These are phyloP conservation scores for Epinephelus malabaricus DNA, from an alignment of 2,797 vertebrate species.

Conservation along the genomic window DNA sequence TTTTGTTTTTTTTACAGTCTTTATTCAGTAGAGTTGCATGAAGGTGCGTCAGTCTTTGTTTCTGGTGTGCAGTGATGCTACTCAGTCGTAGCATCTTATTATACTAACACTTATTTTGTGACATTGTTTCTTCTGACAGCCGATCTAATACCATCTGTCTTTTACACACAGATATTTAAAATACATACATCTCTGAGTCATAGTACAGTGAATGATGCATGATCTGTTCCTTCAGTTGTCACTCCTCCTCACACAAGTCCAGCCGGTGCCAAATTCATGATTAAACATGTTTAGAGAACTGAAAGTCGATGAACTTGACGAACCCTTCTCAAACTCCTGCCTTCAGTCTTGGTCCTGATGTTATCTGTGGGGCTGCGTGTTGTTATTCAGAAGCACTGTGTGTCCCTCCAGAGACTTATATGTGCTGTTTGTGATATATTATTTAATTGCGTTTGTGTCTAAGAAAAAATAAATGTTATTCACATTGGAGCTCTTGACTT, in stretches of 20 bases:
- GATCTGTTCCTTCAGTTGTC: constrained; percentile 29
- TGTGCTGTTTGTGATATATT: constrained; percentile 62
- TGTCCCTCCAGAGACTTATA: constrained; percentile 21
- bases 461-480: constrained; percentile 64
- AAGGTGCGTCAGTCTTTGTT: constrained; percentile 32
- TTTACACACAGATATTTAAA: constrained; percentile 5
- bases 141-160: constrained; percentile 11
- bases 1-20: neutral
- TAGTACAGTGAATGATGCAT: constrained; percentile 56
- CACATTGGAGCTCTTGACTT: constrained; percentile 13
- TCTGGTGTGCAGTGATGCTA: constrained; percentile 33
- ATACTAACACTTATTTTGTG: constrained; percentile 32
- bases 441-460: constrained; percentile 61
- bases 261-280: constrained; percentile 51
- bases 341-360: constrained; percentile 35
- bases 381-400: constrained; percentile 24
- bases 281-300: constrained; percentile 1
- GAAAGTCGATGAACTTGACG: neutral
- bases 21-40: constrained; percentile 50
- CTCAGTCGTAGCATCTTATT: constrained; percentile 15
- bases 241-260: constrained; percentile 4
- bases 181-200: constrained; percentile 9
- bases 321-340: constrained; percentile 23
- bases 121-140: constrained; percentile 26
- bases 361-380: constrained; percentile 31